These are phyloP conservation scores for Callosobruchus maculatus DNA, from an alignment of 2,888 invertebrate species.

Conservation along the genomic window DNA sequence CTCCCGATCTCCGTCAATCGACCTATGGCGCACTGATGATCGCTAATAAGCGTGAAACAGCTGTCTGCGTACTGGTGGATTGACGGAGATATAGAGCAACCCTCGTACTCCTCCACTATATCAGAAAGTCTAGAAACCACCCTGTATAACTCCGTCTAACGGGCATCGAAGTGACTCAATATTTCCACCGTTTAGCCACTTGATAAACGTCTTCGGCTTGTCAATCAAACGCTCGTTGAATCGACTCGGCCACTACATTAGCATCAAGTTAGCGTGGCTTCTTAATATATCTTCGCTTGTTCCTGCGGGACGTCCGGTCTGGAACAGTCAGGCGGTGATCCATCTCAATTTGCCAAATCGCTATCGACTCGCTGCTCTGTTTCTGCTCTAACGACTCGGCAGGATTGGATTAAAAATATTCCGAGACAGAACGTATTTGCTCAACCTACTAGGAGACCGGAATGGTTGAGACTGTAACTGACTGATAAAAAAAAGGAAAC, in stretches of 20 bases:
- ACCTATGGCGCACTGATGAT: too few species aligned
- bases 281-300: slow-evolving; percentile 22
- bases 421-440: neutral
- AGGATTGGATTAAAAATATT: slow-evolving; percentile 20
- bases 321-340: slow-evolving; percentile 20
- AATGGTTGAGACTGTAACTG: too few species aligned
- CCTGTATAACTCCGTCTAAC: too few species aligned
- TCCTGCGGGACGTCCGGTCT: slow-evolving; percentile 9
- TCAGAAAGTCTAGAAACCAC: too few species aligned
- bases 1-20: too few species aligned
- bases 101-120: too few species aligned
- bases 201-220: neutral
- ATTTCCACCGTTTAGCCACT: neutral
- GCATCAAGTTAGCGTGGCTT: slow-evolving; percentile 24
- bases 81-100: too few species aligned
- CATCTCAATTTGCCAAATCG: slow-evolving; percentile 35
- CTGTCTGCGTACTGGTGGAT: too few species aligned
- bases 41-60: too few species aligned
- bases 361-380: slow-evolving; percentile 25
- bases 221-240: neutral
- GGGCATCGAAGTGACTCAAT: neutral
- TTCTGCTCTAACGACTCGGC: slow-evolving; percentile 17
- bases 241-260: slow-evolving; percentile 20
- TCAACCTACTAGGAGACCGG: too few species aligned
- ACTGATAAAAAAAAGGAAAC: too few species aligned